Conservation (phyloP, 2,888 invertebrate species). For the Lamproptera curius region DNA sequence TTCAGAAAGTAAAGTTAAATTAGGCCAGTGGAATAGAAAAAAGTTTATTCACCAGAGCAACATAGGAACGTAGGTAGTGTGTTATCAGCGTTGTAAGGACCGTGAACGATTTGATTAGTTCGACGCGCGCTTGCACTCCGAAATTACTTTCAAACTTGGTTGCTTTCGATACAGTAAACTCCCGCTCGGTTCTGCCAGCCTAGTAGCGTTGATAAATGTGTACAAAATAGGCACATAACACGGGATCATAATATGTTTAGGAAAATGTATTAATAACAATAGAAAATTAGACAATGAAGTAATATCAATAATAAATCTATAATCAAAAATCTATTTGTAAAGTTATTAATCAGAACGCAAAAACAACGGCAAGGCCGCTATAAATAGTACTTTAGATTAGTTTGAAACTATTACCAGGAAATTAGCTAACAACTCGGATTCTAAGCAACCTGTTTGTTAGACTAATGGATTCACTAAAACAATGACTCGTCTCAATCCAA, state of each 20-base stretch:
- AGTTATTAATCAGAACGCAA: background rate
- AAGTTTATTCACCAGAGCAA: slow-evolving; percentile 48
- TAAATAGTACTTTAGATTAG: slow-evolving; percentile 2
- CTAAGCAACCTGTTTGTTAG: slow-evolving; percentile 45
- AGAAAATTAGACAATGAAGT: no score
- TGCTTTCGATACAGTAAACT: slow-evolving; percentile 50
- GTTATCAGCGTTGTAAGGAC: slow-evolving; percentile 67
- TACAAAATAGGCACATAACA: no score
- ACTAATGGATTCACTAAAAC: slow-evolving; percentile 67
- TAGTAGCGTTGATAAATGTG: slow-evolving; percentile 34
- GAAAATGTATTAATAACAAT: no score
- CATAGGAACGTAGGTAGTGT: slow-evolving; percentile 38
- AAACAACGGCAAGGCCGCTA: slow-evolving; percentile 5
- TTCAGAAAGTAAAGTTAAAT: no score
- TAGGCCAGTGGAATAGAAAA: no score
- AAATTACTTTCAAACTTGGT: slow-evolving; percentile 71
- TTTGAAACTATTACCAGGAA: slow-evolving; percentile 41
- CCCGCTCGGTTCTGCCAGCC: slow-evolving; percentile 45
- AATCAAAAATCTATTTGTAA: background rate
- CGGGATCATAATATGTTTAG: no score
- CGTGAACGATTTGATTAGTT: slow-evolving; percentile 75
- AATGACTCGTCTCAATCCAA: slow-evolving; percentile 56
- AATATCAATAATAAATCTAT: no score
- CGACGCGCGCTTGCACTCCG: slow-evolving; percentile 70
- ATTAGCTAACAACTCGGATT: slow-evolving; percentile 28